phyloP scores from a whole-genome alignment of 2,888 invertebrate genomes.

The Microchrysa polita region DNA sequence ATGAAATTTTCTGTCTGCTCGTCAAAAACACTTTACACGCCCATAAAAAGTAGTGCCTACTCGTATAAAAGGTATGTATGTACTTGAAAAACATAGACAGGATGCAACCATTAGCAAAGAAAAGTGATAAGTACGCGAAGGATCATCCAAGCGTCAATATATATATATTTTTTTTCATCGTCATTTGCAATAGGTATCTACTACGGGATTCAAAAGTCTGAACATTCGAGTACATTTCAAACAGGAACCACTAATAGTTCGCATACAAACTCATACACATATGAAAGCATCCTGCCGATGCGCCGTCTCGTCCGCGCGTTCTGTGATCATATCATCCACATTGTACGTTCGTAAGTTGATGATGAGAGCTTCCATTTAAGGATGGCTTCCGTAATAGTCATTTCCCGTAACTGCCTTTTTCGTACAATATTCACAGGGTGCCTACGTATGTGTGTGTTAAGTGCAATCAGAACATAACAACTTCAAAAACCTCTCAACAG shows the following conservation, averaged over 20 bases:
- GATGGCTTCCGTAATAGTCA: slow-evolving; percentile 23
- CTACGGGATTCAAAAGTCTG: neutral
- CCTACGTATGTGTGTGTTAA: neutral
- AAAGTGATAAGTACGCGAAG: slow-evolving; percentile 3
- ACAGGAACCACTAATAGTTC: neutral
- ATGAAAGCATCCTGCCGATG: no score
- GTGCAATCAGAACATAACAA: slow-evolving; percentile 4
- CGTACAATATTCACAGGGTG: neutral
- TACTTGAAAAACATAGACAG: neutral
- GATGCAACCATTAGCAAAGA: slow-evolving; percentile 2
- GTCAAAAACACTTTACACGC: no score
- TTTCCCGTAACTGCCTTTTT: slow-evolving; percentile 30
- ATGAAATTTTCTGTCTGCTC: no score
- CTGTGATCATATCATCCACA: no score
- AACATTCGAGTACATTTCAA: neutral
- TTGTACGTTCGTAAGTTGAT: neutral
- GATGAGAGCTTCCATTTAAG: slow-evolving; percentile 32
- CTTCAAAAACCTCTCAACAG: neutral
- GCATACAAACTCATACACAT: neutral
- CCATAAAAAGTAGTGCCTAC: no score
- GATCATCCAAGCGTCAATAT: slow-evolving; percentile 17
- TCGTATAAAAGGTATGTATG: no score
- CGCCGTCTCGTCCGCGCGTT: no score
- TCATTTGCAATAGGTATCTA: neutral
- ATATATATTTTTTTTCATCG: no score